Evolutionary conservation across 2,797 vertebrate genomes (phyloP).

Genomic region (Trematomus bernacchii): DNA sequence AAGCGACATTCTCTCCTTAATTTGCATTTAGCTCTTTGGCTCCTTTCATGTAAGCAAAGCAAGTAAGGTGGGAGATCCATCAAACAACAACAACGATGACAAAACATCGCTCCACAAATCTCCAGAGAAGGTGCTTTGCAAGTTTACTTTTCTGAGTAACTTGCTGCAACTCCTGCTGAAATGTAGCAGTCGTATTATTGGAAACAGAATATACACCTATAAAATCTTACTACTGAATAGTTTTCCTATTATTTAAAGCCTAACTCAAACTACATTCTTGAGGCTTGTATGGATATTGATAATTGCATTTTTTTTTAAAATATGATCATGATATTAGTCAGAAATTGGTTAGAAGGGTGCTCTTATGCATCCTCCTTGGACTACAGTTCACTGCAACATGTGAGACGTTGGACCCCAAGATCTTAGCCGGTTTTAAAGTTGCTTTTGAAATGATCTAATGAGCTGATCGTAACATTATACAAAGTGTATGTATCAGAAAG

Average conservation of each 20-base stretch:
- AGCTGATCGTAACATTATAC: not conserved
- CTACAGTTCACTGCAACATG: not conserved
- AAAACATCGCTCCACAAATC: conserved; percentile 29
- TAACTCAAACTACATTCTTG: not conserved
- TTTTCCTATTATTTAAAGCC: conserved; percentile 11
- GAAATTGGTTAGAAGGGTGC: not conserved
- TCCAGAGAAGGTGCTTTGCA: conserved; percentile 39
- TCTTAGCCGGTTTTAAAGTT: not conserved
- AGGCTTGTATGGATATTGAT: not conserved
- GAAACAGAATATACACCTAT: conserved; percentile 21
- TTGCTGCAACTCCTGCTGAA: conserved; percentile 16
- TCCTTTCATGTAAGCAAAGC: conserved; percentile 54
- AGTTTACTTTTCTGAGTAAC: conserved; percentile 46
- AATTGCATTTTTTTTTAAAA: not conserved
- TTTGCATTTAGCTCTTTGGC: conserved; percentile 42
- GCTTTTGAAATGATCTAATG: not conserved
- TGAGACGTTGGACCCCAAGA: not conserved
- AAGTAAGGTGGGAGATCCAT: conserved; percentile 42
- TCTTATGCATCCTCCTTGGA: not conserved
- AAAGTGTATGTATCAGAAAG: not conserved
- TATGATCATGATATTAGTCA: not conserved
- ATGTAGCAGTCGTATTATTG: conserved; percentile 2
- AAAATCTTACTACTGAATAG: conserved; percentile 1
- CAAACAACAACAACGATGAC: conserved; percentile 35
- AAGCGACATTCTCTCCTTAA: conserved; percentile 32